Conservation (phyloP, 2,888 invertebrate species). For the Dermolepida albohirtum region DNA sequence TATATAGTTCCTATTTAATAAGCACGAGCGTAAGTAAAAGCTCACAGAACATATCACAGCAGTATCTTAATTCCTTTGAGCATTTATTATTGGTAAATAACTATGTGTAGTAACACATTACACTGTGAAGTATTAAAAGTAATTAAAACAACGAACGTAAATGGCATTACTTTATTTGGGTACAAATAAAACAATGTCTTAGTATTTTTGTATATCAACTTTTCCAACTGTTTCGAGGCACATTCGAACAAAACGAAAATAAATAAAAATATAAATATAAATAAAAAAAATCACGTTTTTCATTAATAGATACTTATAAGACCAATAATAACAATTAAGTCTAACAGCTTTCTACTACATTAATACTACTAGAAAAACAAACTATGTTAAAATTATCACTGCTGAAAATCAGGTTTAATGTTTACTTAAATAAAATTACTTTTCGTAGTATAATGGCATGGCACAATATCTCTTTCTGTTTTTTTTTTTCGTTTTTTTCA, state of each 20-base stretch:
- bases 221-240: constrained; percentile 54
- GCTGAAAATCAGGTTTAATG: constrained; percentile 29
- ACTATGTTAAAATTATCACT: constrained; percentile 34
- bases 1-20: no score
- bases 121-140: neutral
- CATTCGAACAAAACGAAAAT: constrained; percentile 54
- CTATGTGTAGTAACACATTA: no score
- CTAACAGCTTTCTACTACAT: constrained; percentile 46
- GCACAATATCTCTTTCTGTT: constrained; percentile 21
- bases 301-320: constrained; percentile 1
- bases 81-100: no score
- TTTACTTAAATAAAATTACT: constrained; percentile 16
- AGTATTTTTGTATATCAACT: constrained; percentile 52
- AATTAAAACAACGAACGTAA: constrained; percentile 14
- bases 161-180: constrained; percentile 36
- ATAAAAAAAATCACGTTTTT: constrained; percentile 40
- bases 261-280: constrained; percentile 51
- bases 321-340: constrained; percentile 28
- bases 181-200: constrained; percentile 41
- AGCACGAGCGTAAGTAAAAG: no score
- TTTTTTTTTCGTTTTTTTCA: neutral
- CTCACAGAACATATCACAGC: no score
- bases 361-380: constrained; percentile 42
- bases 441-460: constrained; percentile 22
- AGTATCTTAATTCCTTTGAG: no score